These are phyloP conservation scores for Myrmophylax atrothorax DNA, from an alignment of 2,113 vertebrate species.

Conservation along the genomic window DNA sequence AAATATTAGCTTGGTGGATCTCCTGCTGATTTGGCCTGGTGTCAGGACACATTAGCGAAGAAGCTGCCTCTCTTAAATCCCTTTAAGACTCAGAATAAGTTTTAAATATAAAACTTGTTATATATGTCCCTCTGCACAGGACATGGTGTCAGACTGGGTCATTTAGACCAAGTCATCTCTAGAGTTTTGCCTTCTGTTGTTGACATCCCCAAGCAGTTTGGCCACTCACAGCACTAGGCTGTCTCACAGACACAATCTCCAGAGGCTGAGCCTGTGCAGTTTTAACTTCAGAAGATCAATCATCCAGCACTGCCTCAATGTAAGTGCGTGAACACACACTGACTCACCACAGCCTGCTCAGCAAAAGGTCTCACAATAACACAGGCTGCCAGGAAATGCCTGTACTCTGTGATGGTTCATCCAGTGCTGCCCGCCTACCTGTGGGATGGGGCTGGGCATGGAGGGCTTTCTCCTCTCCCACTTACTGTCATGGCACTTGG, in stretches of 20 bases:
- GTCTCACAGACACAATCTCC: neutral
- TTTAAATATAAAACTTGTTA: neutral
- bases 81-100: neutral
- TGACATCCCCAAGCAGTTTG: neutral
- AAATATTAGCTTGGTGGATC: neutral
- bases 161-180: neutral
- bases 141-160: neutral
- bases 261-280: neutral
- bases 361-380: neutral
- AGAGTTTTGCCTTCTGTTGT: neutral
- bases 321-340: neutral
- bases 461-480: neutral
- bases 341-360: neutral
- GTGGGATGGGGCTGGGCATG: neutral
- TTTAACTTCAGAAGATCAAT: neutral
- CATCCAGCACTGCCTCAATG: neutral
- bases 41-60: neutral
- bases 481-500: neutral
- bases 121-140: neutral
- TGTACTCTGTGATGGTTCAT: neutral
- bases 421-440: neutral
- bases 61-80: neutral
- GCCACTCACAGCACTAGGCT: neutral
- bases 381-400: conserved; percentile 11
- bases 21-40: neutral